Evolutionary conservation across 2,797 vertebrate species (phyloP).

Genomic region (Siniperca obscura): DNA sequence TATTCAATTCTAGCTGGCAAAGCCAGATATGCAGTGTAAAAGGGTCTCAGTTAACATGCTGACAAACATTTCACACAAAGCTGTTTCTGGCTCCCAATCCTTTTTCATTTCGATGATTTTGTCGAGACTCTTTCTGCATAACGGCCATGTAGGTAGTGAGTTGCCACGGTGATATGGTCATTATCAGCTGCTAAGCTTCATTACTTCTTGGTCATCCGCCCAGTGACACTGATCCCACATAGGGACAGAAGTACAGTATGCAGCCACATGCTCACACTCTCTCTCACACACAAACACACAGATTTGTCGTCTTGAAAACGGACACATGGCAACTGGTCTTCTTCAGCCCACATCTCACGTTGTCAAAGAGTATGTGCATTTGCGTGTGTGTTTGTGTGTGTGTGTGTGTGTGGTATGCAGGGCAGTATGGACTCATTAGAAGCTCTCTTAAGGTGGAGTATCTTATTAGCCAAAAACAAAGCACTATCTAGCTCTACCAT

Average conservation of each 20-base stretch:
- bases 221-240: conserved; percentile 68
- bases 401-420: neutral
- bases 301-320: conserved; percentile 31
- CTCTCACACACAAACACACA: neutral
- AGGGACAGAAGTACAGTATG: conserved; percentile 25
- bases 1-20: conserved; percentile 7
- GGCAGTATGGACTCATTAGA: conserved; percentile 34
- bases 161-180: conserved; percentile 69
- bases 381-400: neutral
- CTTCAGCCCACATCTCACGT: neutral
- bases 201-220: conserved; percentile 72
- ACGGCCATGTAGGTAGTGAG: conserved; percentile 22
- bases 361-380: neutral
- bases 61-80: conserved; percentile 27
- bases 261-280: conserved; percentile 5
- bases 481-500: neutral
- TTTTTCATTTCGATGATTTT: conserved; percentile 3
- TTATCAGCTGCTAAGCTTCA: conserved; percentile 77
- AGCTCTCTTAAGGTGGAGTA: conserved; percentile 19
- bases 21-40: neutral
- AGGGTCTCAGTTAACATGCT: conserved; percentile 2
- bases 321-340: conserved; percentile 28
- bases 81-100: neutral
- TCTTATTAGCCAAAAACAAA: conserved; percentile 28
- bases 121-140: conserved; percentile 9